These are phyloP conservation scores for Liparis tanakae DNA, from an alignment of 2,797 vertebrate species.

Conservation along the genomic window DNA sequence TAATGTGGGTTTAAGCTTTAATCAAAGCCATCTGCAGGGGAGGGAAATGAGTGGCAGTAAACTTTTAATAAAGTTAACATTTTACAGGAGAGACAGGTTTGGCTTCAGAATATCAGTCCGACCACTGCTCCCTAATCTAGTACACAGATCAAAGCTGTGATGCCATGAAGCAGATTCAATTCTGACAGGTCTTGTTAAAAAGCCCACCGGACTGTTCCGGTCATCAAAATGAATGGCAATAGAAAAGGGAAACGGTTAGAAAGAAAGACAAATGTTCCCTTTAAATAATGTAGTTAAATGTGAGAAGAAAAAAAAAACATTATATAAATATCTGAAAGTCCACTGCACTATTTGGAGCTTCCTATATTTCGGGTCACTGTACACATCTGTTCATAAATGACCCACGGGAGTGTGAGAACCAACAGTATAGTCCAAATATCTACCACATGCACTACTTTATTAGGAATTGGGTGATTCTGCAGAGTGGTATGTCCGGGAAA, in stretches of 20 bases:
- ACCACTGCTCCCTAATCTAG: conserved; percentile 28
- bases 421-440: conserved; percentile 57
- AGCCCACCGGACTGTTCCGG: conserved; percentile 28
- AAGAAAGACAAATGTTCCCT: background rate
- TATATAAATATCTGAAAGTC: conserved; percentile 8
- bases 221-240: conserved; percentile 23
- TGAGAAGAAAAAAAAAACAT: background rate
- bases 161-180: conserved; percentile 35
- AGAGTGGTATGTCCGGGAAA: conserved; percentile 76
- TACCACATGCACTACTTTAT: conserved; percentile 54
- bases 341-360: background rate
- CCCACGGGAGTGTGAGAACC: conserved; percentile 19
- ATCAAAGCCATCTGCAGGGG: conserved; percentile 55
- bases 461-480: conserved; percentile 53
- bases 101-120: conserved; percentile 20
- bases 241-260: background rate
- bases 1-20: conserved; percentile 56
- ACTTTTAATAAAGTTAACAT: conserved; percentile 49
- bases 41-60: conserved; percentile 56
- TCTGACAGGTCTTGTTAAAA: conserved; percentile 34
- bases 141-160: conserved; percentile 45
- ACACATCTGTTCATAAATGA: conserved; percentile 9
- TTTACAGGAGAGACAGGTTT: conserved; percentile 51
- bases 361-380: background rate
- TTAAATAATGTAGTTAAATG: conserved; percentile 1